phyloP scores from a whole-genome alignment of 2,113 vertebrate genomes.

The Megaceryle maxima region DNA sequence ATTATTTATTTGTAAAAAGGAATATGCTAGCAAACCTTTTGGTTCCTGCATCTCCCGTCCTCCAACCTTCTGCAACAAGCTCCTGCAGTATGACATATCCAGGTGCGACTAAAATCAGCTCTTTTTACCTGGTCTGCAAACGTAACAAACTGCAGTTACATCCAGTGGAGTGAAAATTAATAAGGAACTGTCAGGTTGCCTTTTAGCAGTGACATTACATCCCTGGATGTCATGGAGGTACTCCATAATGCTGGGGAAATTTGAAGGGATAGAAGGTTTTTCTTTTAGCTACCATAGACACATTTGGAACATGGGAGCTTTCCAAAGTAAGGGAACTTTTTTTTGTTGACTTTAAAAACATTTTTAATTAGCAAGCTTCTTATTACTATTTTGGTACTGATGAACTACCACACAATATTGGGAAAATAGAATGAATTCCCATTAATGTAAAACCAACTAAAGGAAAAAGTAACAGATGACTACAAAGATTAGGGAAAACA shows the following conservation, averaged over 20 bases:
- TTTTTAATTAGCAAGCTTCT: background rate
- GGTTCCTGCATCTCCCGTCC: background rate
- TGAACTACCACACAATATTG: background rate
- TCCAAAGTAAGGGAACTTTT: background rate
- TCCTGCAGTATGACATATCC: background rate
- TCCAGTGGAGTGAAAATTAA: background rate
- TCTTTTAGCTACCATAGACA: background rate
- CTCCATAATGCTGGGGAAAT: background rate
- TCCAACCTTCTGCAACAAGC: background rate
- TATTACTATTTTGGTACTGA: background rate
- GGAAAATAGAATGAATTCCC: background rate
- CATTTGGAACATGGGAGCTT: background rate
- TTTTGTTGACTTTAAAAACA: background rate
- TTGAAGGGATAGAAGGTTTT: background rate
- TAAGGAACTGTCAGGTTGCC: background rate
- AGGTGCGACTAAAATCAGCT: background rate
- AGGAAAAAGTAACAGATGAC: background rate
- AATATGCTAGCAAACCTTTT: background rate
- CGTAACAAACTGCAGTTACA: background rate
- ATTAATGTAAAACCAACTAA: background rate
- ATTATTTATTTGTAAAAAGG: background rate
- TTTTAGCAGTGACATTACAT: background rate
- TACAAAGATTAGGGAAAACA: background rate
- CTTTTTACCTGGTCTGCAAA: background rate
- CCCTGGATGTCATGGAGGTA: background rate